Percentiles rank a stretch among this genome's conserved stretches.
These are phyloP conservation scores for Napeogenes inachia DNA, from an alignment of 2,888 invertebrate genomes.

Conservation along the genomic window DNA sequence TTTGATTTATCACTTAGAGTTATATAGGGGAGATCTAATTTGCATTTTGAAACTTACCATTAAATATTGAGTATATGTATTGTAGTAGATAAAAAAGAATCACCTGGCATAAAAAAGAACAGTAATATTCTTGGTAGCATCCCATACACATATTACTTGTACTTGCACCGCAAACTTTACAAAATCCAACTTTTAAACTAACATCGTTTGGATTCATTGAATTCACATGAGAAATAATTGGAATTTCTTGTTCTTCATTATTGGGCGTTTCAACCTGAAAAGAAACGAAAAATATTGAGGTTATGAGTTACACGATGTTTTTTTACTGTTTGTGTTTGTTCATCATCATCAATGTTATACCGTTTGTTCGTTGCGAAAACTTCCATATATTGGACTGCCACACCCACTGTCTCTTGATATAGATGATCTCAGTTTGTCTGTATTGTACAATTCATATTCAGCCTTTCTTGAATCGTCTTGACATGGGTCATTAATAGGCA, in stretches of 20 bases:
- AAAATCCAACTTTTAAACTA: slow-evolving; percentile 29
- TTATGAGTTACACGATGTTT: too few species aligned
- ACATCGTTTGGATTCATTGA: slow-evolving; percentile 10
- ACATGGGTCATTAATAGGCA: too few species aligned
- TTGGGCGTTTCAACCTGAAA: not conserved
- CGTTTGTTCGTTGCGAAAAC: slow-evolving; percentile 18
- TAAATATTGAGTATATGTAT: too few species aligned
- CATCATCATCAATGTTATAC: slow-evolving; percentile 14
- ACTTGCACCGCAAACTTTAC: slow-evolving; percentile 39
- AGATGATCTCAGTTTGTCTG: not conserved
- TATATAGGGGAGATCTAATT: too few species aligned
- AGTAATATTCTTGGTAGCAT: slow-evolving; percentile 42
- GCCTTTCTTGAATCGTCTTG: not conserved
- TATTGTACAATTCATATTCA: too few species aligned
- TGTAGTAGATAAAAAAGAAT: not conserved
- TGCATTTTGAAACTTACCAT: too few species aligned
- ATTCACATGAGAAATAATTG: slow-evolving; percentile 36
- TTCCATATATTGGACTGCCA: slow-evolving; percentile 36
- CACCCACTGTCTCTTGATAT: slow-evolving; percentile 45
- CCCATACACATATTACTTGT: slow-evolving; percentile 37
- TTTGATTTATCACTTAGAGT: too few species aligned
- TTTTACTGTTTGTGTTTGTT: not conserved
- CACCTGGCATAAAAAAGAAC: slow-evolving; percentile 48
- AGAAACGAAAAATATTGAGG: not conserved
- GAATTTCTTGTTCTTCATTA: slow-evolving; percentile 15